phyloP scores from a whole-genome alignment of 23 tunicate species.

The Halocynthia roretzi region DNA sequence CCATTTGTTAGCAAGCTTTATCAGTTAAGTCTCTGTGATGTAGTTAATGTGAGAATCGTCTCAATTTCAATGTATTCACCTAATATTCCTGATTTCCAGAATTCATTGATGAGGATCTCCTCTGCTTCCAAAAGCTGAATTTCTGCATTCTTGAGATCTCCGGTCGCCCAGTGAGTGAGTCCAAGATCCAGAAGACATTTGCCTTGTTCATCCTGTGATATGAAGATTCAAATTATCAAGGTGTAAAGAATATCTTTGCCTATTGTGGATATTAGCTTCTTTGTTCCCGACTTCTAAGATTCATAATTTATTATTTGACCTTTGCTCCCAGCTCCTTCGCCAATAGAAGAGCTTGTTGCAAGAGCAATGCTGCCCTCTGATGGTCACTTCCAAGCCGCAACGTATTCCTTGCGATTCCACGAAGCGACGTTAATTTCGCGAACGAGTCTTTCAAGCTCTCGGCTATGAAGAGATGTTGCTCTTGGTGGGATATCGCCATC shows the following conservation, averaged over 20 bases:
- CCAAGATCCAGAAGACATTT: slow-evolving; percentile 25
- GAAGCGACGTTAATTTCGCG: slow-evolving; percentile 58
- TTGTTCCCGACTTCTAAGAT: too few species aligned
- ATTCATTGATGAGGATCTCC: slow-evolving; percentile 1
- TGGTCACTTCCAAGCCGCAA: slow-evolving; percentile 28
- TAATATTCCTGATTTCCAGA: slow-evolving; percentile 10
- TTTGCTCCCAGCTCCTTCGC: slow-evolving; percentile 17
- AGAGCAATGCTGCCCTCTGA: slow-evolving; percentile 31
- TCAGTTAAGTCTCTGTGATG: neutral
- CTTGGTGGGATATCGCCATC: slow-evolving; percentile 43
- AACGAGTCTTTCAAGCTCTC: slow-evolving; percentile 49
- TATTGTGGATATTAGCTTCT: too few species aligned
- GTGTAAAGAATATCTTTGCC: too few species aligned
- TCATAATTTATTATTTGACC: neutral
- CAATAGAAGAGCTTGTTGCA: slow-evolving; percentile 70
- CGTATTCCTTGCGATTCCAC: slow-evolving; percentile 64
- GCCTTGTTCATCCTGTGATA: slow-evolving; percentile 22
- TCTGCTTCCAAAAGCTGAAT: slow-evolving; percentile 8
- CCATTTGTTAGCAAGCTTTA: neutral
- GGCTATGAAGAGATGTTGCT: slow-evolving; percentile 79
- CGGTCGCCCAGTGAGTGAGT: slow-evolving; percentile 34
- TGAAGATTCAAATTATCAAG: neutral
- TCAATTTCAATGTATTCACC: neutral
- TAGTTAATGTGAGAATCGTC: too few species aligned
- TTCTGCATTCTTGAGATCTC: slow-evolving; percentile 21